Base-by-base conservation (phyloP, 2,888 invertebrate species). In the Salticus scenicus region DNA sequence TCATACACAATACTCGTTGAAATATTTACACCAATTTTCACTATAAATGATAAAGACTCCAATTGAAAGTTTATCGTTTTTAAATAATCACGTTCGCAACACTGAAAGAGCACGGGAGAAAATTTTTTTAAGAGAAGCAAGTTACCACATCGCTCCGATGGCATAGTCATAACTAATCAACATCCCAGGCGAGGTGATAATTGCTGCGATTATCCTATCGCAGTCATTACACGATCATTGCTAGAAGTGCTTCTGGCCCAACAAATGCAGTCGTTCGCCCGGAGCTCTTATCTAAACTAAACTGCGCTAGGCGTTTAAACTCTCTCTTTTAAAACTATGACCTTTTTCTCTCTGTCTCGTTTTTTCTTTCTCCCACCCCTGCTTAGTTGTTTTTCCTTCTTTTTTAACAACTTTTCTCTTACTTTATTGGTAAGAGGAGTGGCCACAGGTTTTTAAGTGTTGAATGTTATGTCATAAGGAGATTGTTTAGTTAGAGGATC, bases 391-490 rank as follows among this genome's bases (percentile, higher is more conserved):
- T 85, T 85, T 76, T 72, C 63, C 72, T 77, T 37, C 51, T 72
- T 72, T 69, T 69, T 83, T 77, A 83, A 83, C 83, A 85, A 74
- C 78, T 72, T 74, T 74, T 79, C 85, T 63, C 80, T 41, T 72
- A 66, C 71, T 80, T 74, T 77, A 72, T 83, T 77, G 77, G 76
- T 63, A 17, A 57, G 37, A 69, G 84, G 78, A 73, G 84, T 77
- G 78, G 83, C 75, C 70, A 63, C 27, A 31, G 73, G 77, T 57
- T 77, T 83, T 83, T 78, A 17, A 57, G 57, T 80, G 86, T 86
- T 86, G 79, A 86, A 86, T 86, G 86, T 86, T 80, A 80, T 80
- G 79, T 86, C 86, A 77, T 79, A 30, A 79, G 78, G 76, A 17
- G 37, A 24, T 81, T 75, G 80, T 86, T 37, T 80, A 51, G 73